A percentile compares a stretch with the other conserved stretches of the same genome.
phyloP scores from a whole-genome alignment of 2,888 invertebrate species.

The Camptogramma bilineatum region DNA sequence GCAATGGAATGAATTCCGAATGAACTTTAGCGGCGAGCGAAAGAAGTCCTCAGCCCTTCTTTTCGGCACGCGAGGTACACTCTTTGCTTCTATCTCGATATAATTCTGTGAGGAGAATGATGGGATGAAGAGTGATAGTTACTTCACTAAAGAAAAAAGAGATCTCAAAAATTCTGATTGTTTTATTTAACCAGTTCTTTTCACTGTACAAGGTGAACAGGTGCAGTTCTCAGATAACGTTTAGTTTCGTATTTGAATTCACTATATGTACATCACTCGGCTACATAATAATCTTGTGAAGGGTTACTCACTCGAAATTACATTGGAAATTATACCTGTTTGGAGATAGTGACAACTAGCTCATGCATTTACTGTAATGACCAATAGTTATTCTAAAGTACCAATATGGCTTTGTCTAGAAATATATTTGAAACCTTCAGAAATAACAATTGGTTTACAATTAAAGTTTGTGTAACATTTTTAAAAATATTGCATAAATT shows the following conservation, averaged over 20 bases:
- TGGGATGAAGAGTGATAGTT: background rate
- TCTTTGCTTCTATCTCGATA: no score
- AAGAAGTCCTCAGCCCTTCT: no score
- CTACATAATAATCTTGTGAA: constrained; percentile 51
- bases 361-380: background rate
- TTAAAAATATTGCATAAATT: no score
- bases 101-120: no score
- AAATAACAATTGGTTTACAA: background rate
- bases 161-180: constrained; percentile 77
- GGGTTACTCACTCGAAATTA: constrained; percentile 52
- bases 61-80: no score
- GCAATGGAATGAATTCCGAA: no score
- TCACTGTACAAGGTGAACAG: constrained; percentile 64
- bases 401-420: background rate
- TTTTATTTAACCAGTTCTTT: constrained; percentile 63
- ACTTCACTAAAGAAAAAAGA: constrained; percentile 54
- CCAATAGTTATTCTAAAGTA: background rate
- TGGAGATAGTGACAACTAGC: background rate
- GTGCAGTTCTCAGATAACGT: constrained; percentile 51
- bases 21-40: no score
- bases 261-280: constrained; percentile 68
- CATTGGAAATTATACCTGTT: constrained; percentile 2
- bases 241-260: constrained; percentile 52
- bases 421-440: background rate
- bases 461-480: background rate